Conservation (phyloP, 2,888 invertebrate species). For the Cephalotes varians region DNA sequence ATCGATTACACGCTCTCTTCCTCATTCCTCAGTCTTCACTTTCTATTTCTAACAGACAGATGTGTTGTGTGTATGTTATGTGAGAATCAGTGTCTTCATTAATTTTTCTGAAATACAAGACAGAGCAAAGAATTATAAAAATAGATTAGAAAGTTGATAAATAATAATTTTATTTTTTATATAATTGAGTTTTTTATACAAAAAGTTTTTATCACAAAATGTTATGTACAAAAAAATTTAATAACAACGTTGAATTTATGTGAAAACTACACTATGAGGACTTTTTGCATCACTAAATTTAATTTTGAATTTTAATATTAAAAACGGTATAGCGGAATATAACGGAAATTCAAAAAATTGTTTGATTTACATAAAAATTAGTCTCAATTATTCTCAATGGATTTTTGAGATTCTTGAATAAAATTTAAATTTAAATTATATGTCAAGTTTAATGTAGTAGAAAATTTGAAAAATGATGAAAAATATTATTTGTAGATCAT, state of each 20-base stretch:
- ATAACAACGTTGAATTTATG: neutral
- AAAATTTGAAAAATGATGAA: neutral
- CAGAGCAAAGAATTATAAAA: neutral
- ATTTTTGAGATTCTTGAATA: constrained; percentile 1
- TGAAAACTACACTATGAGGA: neutral
- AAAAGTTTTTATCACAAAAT: neutral
- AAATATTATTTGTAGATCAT: neutral
- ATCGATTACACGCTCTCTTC: constrained; percentile 34
- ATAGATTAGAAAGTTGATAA: neutral
- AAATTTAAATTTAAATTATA: neutral
- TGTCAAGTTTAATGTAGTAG: neutral
- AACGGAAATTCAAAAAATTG: neutral
- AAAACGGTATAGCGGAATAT: neutral
- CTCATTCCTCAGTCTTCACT: constrained; percentile 18
- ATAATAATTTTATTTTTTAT: constrained; percentile 5
- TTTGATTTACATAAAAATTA: constrained; percentile 24
- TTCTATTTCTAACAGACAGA: constrained; percentile 25
- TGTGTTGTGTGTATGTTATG: neutral
- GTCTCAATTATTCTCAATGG: neutral
- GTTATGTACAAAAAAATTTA: neutral
- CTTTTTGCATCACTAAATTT: constrained; percentile 8
- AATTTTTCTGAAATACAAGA: neutral
- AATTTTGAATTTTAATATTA: neutral
- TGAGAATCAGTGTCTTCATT: neutral
- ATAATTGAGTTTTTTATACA: neutral